Evolutionary conservation across 1,140 invertebrate genomes (phyloP).

Genomic region (Meteorus sp.): DNA sequence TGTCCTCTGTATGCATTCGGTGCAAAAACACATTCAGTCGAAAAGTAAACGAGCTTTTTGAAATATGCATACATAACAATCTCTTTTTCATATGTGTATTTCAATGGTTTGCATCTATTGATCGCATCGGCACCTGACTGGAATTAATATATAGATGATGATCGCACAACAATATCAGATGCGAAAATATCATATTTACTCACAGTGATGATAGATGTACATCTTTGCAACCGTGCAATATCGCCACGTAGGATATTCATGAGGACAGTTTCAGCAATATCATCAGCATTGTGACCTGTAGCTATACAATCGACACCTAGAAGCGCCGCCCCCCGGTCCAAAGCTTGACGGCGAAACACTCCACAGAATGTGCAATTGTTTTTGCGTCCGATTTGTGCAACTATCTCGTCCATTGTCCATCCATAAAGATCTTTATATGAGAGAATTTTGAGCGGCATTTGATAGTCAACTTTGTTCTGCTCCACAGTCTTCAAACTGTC

Average conservation of each 20-base stretch:
- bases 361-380: conserved; percentile 99
- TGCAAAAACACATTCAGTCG: conserved; percentile 98
- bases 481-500: conserved; percentile 98
- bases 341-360: conserved; percentile 92
- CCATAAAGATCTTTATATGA: conserved; percentile 99
- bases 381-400: conserved; percentile 90
- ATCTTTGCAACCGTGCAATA: conserved; percentile 88
- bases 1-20: conserved; percentile 97
- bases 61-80: conserved; percentile 99
- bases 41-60: conserved; percentile 97
- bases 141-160: conserved; percentile 42
- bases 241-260: conserved; percentile 99
- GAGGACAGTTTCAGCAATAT: conserved; percentile 97
- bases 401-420: conserved; percentile 99
- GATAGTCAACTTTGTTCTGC: conserved; percentile 90
- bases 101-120: conserved; percentile 94
- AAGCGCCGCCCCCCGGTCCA: conserved; percentile 89
- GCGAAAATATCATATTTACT: conserved; percentile 34
- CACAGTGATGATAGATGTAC: conserved; percentile 87
- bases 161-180: neutral
- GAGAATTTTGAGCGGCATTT: conserved; percentile 91
- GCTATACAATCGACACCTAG: conserved; percentile 91
- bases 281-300: conserved; percentile 99
- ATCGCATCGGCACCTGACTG: conserved; percentile 84
- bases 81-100: conserved; percentile 99